Conservation (phyloP, 2,888 invertebrate species). For the Drosophila birchii region DNA sequence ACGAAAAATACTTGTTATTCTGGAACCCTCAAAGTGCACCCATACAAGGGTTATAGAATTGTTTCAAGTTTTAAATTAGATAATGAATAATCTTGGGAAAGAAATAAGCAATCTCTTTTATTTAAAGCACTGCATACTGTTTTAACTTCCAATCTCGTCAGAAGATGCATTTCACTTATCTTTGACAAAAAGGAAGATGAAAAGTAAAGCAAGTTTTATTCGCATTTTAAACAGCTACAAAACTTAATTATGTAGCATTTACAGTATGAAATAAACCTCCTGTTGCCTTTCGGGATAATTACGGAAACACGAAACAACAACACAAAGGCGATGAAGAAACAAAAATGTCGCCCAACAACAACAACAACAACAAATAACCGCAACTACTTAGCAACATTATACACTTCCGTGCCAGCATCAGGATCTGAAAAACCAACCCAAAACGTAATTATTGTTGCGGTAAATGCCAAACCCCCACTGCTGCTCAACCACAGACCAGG, state of each 20-base stretch:
- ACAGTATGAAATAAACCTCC: conserved; percentile 75
- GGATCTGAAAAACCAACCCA: conserved; percentile 53
- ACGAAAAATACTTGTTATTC: no score
- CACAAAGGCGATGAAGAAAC: conserved; percentile 14
- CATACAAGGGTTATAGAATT: no score
- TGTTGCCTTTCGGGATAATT: conserved; percentile 77
- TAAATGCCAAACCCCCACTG: conserved; percentile 54
- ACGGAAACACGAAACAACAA: conserved; percentile 54
- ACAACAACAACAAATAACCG: conserved; percentile 67
- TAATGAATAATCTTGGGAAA: no score
- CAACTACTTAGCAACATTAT: conserved; percentile 80
- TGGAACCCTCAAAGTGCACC: neutral
- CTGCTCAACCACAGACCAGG: conserved; percentile 55
- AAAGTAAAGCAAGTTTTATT: conserved; percentile 8
- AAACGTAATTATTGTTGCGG: conserved; percentile 80
- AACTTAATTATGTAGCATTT: conserved; percentile 74
- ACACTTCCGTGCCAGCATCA: conserved; percentile 77
- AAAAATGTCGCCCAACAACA: conserved; percentile 50
- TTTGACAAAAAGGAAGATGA: neutral
- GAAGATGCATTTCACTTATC: neutral
- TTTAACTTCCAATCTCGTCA: neutral
- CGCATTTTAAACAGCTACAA: conserved; percentile 34
- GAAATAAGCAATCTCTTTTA: neutral
- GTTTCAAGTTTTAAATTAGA: no score
- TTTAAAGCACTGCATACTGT: neutral